These are phyloP conservation scores for Pogonophryne albipinna DNA, from an alignment of 2,797 vertebrate species.

Conservation along the genomic window DNA sequence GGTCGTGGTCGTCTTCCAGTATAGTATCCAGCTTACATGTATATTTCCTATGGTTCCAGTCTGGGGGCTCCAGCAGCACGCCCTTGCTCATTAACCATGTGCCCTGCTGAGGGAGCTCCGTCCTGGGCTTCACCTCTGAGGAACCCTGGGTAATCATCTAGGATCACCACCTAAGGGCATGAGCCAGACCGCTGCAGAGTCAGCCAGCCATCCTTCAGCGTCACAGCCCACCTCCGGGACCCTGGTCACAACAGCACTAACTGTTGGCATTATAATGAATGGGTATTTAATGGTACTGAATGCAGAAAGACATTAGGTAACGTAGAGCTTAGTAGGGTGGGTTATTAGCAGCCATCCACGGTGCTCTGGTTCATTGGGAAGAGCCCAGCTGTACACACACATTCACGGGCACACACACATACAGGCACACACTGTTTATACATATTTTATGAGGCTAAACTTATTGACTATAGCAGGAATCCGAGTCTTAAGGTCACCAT, in stretches of 20 bases:
- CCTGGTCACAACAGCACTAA: conserved; percentile 56
- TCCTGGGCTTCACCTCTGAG: conserved; percentile 69
- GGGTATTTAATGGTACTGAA: conserved; percentile 72
- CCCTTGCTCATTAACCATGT: conserved; percentile 65
- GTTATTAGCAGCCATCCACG: conserved; percentile 82
- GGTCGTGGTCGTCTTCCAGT: conserved; percentile 29
- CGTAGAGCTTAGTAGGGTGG: conserved; percentile 80
- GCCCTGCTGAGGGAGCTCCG: conserved; percentile 63
- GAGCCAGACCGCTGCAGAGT: conserved; percentile 33
- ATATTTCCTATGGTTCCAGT: conserved; percentile 58
- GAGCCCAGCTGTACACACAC: conserved; percentile 69
- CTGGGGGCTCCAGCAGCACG: conserved; percentile 53
- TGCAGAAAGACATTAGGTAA: conserved; percentile 74
- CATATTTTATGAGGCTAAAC: conserved; percentile 52
- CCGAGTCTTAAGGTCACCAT: conserved; percentile 25
- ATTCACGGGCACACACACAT: not conserved
- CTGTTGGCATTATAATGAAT: conserved; percentile 74
- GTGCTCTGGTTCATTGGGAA: conserved; percentile 75
- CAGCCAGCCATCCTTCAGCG: conserved; percentile 31
- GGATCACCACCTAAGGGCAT: conserved; percentile 64
- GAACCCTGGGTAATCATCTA: conserved; percentile 70
- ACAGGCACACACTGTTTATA: conserved; percentile 34
- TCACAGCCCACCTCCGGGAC: conserved; percentile 59
- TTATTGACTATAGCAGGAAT: conserved; percentile 42
- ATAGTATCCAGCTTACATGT: conserved; percentile 43